Evolutionary conservation across 2,113 vertebrate genomes (phyloP).

Genomic region (Dasyurus viverrinus): DNA sequence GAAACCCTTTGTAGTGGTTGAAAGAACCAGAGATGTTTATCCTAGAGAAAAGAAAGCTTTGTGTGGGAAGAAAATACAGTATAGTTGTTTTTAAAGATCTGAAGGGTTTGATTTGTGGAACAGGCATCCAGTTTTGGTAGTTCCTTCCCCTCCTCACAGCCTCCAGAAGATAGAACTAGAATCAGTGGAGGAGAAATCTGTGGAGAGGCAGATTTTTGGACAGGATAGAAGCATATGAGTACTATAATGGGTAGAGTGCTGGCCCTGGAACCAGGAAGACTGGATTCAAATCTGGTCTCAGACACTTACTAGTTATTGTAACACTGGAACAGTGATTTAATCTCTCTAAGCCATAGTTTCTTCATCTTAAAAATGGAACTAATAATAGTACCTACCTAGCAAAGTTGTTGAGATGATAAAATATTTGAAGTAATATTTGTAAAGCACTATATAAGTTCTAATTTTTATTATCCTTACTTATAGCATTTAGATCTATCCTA

Average conservation of each 20-base stretch:
- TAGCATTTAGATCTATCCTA: not conserved
- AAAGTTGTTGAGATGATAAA: not conserved
- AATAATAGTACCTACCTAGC: not conserved
- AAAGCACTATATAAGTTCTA: not conserved
- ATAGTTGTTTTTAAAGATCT: not conserved
- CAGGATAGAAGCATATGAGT: not conserved
- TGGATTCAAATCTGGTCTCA: not conserved
- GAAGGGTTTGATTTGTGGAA: not conserved
- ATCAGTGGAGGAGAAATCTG: not conserved
- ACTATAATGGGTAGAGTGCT: not conserved
- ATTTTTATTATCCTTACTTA: not conserved
- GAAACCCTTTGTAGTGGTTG: not conserved
- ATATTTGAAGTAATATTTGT: not conserved
- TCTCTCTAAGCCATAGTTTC: not conserved
- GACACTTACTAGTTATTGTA: not conserved
- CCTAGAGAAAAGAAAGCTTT: not conserved
- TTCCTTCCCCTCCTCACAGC: not conserved
- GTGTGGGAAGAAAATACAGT: not conserved
- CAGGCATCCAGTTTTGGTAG: not conserved
- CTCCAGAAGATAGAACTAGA: not conserved
- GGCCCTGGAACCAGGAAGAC: not conserved
- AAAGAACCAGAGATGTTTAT: not conserved
- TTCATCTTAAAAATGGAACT: not conserved
- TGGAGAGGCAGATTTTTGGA: not conserved
- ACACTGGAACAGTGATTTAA: not conserved